phyloP scores from a whole-genome alignment of 2,888 invertebrate genomes.

The Diarsia brunnea region DNA sequence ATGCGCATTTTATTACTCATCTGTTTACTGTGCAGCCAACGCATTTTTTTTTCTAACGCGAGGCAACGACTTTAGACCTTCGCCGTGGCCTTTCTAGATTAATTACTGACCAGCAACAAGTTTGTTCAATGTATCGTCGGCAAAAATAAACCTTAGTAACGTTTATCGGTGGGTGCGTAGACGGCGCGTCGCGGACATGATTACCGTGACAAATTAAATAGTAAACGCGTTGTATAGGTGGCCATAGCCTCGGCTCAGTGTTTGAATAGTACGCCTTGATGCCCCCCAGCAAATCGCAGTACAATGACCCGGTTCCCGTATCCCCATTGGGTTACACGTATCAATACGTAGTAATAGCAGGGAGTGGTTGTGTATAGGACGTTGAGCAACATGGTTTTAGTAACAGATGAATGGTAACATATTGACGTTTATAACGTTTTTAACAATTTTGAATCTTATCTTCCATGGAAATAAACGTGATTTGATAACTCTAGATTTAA shows the following conservation, averaged over 20 bases:
- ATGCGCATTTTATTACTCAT: conserved; percentile 53
- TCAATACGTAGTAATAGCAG: conserved; percentile 50
- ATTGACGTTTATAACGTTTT: background rate
- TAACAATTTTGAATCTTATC: background rate
- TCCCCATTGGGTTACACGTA: conserved; percentile 65
- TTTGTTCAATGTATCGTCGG: conserved; percentile 68
- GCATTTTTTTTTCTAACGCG: conserved; percentile 54
- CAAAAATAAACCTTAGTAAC: conserved; percentile 78
- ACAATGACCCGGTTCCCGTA: conserved; percentile 78
- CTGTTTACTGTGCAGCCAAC: conserved; percentile 39
- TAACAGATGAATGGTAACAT: background rate
- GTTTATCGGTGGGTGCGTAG: conserved; percentile 78
- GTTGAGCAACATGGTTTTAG: conserved; percentile 37
- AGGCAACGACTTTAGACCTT: conserved; percentile 76
- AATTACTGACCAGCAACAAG: conserved; percentile 75
- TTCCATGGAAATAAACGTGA: conserved; percentile 18
- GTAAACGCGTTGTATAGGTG: conserved; percentile 69
- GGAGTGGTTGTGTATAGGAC: conserved; percentile 27
- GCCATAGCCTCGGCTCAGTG: conserved; percentile 62
- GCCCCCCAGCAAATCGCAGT: conserved; percentile 77
- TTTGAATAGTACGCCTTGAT: conserved; percentile 74
- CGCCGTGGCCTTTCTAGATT: conserved; percentile 84
- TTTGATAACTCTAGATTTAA: conserved; percentile 11
- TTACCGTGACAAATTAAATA: conserved; percentile 80
- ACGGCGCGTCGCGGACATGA: conserved; percentile 79